Evolutionary conservation across 2,113 vertebrate species (phyloP), one percentile per base, ranked within the genome.

Genomic region (Aix galericulata): DNA sequence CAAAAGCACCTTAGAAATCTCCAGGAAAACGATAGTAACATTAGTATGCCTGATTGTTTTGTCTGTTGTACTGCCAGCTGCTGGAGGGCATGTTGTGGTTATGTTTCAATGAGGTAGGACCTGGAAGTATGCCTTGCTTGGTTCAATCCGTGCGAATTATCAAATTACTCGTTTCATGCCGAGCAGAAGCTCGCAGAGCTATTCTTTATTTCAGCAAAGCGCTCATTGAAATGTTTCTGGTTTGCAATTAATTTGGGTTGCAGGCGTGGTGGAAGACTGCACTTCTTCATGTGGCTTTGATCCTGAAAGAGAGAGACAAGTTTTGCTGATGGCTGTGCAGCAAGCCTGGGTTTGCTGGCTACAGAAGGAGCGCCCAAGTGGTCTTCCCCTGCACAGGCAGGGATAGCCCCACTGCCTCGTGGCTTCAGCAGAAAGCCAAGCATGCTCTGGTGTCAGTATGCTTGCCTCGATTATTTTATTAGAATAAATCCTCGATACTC

Each of bases 201-300:
- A 16, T 75, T 73, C 53, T 67, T 89, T 86, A 72, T 76, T 95
- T 83, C 77, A 84, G 74, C 53, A 93, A 78, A 79, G 75, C 9
- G 1, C 36, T 84, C 20, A 88, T 78, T 85, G 40, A 79, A 22
- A 36, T 93, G 53, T 82, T 86, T 82, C 50, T 67, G 20, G 40
- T 36, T 93, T 76, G 66, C 69, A 91, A 27, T 84, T 86, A 72
- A 76, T 84, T 95, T 86, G 73, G 36, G 25, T 76, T 8, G 4
- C 75, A 67, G 77, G 44, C 81, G 46, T 91, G 78, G 75, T 79
- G 36, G 80, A 73, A 79, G 62, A 56, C 38, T 50, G 77, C 44
- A 75, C 29, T 79, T 85, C 46, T 93, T 93, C 22, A 34, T 52
- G 58, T 73, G 58, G n/a, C 58, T 93, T 73, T 4, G 2, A 78